A percentile compares a stretch with the other conserved stretches of the same genome.
These are phyloP conservation scores for Aldabrachelys gigantea DNA, from an alignment of 2,113 vertebrate species.

Conservation along the genomic window DNA sequence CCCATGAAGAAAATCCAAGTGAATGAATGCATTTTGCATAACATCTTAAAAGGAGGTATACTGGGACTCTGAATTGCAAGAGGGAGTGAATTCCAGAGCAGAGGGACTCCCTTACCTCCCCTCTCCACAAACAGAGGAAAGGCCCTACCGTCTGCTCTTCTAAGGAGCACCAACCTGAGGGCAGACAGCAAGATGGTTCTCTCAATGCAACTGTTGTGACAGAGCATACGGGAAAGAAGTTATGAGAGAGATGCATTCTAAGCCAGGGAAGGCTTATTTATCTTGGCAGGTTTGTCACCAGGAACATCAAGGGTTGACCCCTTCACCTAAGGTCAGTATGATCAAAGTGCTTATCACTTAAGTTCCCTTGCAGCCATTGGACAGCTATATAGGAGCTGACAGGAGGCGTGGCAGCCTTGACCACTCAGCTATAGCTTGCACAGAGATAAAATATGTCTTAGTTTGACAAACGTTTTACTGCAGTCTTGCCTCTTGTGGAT, in stretches of 20 bases:
- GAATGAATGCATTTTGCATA: not conserved
- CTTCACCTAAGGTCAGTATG: fast-evolving
- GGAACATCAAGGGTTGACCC: not conserved
- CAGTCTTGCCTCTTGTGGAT: not conserved
- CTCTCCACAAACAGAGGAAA: too few species aligned
- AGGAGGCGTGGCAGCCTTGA: not conserved
- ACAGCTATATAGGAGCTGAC: not conserved
- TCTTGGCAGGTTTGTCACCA: not conserved
- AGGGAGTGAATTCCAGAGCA: not conserved
- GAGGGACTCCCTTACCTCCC: not conserved
- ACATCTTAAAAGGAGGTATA: not conserved
- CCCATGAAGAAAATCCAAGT: not conserved
- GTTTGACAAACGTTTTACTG: not conserved
- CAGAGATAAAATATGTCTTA: not conserved
- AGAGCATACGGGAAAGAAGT: not conserved
- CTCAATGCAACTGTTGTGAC: not conserved
- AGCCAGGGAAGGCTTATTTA: not conserved
- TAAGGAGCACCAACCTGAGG: not conserved
- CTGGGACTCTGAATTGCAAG: fast-evolving
- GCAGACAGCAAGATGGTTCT: not conserved
- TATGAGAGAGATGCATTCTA: not conserved
- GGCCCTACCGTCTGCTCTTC: not conserved
- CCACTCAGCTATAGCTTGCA: not conserved
- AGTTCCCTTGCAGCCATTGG: not conserved
- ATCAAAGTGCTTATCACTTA: not conserved